Percentiles rank a stretch among this genome's conserved stretches.
phyloP scores from a whole-genome alignment of 2,113 vertebrate species.

The Naja naja region DNA sequence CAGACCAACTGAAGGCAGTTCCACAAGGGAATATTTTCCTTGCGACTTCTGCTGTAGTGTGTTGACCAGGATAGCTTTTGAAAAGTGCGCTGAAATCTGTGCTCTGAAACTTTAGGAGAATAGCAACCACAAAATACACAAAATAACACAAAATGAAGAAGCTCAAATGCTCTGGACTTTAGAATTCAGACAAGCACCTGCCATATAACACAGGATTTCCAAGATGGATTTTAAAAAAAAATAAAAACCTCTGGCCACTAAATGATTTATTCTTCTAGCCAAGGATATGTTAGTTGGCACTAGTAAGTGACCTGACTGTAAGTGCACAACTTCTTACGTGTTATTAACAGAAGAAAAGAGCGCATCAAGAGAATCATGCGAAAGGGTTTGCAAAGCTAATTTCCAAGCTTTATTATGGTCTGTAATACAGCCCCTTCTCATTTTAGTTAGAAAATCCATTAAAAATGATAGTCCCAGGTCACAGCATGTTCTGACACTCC shows the following conservation, averaged over 20 bases:
- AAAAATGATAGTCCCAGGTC: slow-evolving; percentile 1
- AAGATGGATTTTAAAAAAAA: background rate
- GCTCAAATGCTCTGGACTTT: background rate
- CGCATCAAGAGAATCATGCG: background rate
- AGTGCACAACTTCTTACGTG: background rate
- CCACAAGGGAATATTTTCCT: background rate
- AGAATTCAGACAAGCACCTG: background rate
- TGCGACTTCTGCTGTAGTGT: background rate
- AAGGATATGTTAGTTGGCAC: background rate
- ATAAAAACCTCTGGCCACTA: background rate
- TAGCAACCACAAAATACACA: background rate
- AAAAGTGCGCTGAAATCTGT: background rate
- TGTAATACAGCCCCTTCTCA: background rate
- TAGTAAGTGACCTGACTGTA: background rate
- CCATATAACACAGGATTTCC: background rate
- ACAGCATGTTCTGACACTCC: background rate
- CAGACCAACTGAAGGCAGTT: background rate
- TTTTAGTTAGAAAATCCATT: background rate
- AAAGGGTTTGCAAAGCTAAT: background rate
- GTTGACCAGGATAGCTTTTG: background rate
- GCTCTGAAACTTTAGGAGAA: background rate
- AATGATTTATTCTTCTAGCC: background rate
- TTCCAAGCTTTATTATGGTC: background rate
- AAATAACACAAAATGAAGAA: background rate
- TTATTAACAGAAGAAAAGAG: background rate